Percentiles rank a stretch among this genome's conserved stretches.
Conservation (phyloP, 2,113 vertebrate species). For the Progne subis region DNA sequence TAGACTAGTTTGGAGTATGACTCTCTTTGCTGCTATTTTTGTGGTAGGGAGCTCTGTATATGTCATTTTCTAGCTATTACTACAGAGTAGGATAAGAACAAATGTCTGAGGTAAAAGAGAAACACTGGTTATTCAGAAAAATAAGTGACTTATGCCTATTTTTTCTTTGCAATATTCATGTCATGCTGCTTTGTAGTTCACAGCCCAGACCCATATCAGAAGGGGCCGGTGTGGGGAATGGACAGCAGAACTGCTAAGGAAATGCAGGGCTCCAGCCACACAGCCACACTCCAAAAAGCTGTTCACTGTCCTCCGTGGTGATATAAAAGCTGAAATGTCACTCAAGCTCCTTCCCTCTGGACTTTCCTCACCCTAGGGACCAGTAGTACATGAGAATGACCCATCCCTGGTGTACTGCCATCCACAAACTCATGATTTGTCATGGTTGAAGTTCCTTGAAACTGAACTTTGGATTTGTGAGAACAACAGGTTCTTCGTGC, state of each 20-base stretch:
- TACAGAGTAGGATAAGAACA: not conserved
- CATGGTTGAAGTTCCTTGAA: conserved; percentile 52
- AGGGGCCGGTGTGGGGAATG: not conserved
- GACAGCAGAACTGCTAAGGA: not conserved
- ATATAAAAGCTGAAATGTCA: conserved; percentile 44
- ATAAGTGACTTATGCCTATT: not conserved
- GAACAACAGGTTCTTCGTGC: conserved; percentile 15
- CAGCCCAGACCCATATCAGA: not conserved
- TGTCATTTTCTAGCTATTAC: not conserved
- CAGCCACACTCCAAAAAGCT: not conserved
- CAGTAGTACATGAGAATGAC: conserved; percentile 60
- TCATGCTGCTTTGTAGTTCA: not conserved
- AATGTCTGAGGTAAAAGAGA: not conserved
- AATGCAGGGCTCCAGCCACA: not conserved
- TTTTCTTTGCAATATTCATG: not conserved
- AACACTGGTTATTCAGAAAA: not conserved
- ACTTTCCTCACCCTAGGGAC: conserved; percentile 13
- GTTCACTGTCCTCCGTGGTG: not conserved
- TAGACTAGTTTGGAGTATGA: not conserved
- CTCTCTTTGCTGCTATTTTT: not conserved
- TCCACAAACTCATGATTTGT: conserved; percentile 62
- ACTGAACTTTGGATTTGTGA: conserved; percentile 42
- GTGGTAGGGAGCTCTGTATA: not conserved
- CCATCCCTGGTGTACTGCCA: conserved; percentile 42
- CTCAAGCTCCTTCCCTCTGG: conserved; percentile 40